phyloP scores from a whole-genome alignment of 2,888 invertebrate species.

The Onthophagus sagittarius region DNA sequence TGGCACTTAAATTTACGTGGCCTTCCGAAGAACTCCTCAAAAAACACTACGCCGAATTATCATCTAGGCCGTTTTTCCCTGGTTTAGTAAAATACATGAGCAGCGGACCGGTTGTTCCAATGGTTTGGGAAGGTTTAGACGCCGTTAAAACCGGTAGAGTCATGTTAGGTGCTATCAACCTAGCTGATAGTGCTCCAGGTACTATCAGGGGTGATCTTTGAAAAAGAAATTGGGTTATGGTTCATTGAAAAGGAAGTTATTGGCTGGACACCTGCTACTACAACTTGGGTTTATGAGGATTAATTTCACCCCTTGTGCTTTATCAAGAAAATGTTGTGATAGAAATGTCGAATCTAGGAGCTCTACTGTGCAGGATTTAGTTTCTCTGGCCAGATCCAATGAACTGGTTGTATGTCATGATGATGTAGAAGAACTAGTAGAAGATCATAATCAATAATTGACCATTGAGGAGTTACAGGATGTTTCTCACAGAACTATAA shows the following conservation, averaged over 20 bases:
- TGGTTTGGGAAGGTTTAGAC: constrained; percentile 97
- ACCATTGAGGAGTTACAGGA: no score
- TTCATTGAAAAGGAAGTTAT: constrained; percentile 83
- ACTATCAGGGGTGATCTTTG: constrained; percentile 97
- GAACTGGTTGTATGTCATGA: no score
- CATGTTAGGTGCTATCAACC: constrained; percentile 97
- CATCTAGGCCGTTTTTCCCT: constrained; percentile 88
- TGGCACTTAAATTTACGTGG: constrained; percentile 91
- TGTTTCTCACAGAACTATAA: no score
- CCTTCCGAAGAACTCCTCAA: constrained; percentile 80
- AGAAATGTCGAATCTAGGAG: no score
- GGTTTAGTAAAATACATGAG: constrained; percentile 64
- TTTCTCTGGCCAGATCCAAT: no score
- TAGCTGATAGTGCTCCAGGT: constrained; percentile 90
- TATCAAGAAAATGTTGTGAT: no score
- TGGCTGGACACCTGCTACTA: constrained; percentile 76
- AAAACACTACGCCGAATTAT: constrained; percentile 92
- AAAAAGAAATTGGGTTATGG: constrained; percentile 95
- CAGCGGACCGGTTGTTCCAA: constrained; percentile 90
- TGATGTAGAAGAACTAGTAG: no score
- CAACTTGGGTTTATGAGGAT: constrained; percentile 88
- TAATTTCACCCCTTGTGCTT: constrained; percentile 25
- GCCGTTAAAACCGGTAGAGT: constrained; percentile 93
- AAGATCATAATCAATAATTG: no score
- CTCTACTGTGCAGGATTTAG: no score